Conservation (phyloP, 1,140 invertebrate genomes). For the Calliphora vicina region DNA sequence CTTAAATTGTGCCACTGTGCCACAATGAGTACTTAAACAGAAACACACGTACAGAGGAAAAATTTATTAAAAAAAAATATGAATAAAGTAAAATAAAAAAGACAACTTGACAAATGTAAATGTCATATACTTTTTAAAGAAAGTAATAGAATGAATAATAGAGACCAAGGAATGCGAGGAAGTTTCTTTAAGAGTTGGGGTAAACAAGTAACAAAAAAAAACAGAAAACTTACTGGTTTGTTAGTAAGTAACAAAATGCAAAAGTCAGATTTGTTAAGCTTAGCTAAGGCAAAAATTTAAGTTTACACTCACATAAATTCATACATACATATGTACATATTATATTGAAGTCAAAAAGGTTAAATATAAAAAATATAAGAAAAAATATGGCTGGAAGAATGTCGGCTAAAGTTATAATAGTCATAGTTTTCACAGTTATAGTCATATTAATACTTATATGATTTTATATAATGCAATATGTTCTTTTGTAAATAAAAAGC, state of each 20-base stretch:
- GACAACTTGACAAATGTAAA: slow-evolving; percentile 5
- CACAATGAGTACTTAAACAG: not conserved
- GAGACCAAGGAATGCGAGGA: not conserved
- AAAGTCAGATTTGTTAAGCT: not conserved
- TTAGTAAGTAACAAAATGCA: not conserved
- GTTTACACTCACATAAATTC: not conserved
- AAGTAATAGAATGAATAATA: not conserved
- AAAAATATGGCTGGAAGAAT: too few species aligned
- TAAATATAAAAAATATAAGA: not conserved
- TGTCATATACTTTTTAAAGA: not conserved
- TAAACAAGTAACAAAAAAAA: not conserved
- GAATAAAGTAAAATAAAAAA: not conserved
- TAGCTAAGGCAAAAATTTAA: not conserved
- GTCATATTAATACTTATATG: not conserved
- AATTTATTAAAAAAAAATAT: not conserved
- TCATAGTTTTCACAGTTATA: not conserved
- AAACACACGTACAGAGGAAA: not conserved
- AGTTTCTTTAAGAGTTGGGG: not conserved
- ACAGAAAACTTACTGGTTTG: not conserved
- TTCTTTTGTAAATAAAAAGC: too few species aligned
- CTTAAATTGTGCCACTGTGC: too few species aligned
- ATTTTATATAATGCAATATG: not conserved
- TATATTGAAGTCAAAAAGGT: not conserved
- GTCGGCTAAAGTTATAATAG: too few species aligned
- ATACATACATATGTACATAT: not conserved